Base-by-base conservation (phyloP, 2,113 vertebrate genomes). In the Myrmophylax atrothorax region DNA sequence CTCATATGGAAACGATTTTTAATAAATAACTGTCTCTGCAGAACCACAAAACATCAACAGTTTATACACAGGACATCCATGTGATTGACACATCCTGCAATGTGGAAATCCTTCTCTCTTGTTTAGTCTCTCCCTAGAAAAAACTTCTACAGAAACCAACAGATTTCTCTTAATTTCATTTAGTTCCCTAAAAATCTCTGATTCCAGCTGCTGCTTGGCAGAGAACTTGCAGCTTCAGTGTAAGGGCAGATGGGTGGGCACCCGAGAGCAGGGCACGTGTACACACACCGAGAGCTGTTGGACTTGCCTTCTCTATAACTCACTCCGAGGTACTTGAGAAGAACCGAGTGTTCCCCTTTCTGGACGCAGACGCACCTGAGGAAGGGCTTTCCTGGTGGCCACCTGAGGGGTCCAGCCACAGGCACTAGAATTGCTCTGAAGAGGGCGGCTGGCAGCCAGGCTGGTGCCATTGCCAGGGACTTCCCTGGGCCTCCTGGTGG, bases 221-320 rank as follows among this genome's bases (percentile, higher is more conserved):
- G 42, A 73, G 44, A 72, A 66, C 42, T 44, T 7, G 6, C 31
- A 23, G 56, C 52, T 55, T 22, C 53, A 42, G 38, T 7, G 8
- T n/a, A n/a, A 72, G 35, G 67, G 83, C 72, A 72, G 6, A 38
- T 1, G 17, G 24, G 42, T 28, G 37, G 46, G 58, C 10, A 28
- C 29, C 68, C 42, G 44, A 64, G 38, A 68, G 44, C 84, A 50
- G 24, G 38, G 29, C 37, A 14, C 3, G 25, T 0, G 14, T 18
- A 33, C 63, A 5, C 0, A 33, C 63, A 5, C 0, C 0, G 49
- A 50, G 72, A 52, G 55, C 47, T n/a, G 35, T 18, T 44, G 28
- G 13, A 17, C 42, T 55, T 55, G 49, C 19, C 19, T 52, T 60
- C 46, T 56, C 29, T 8, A 22, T 4, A 40, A 52, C 50, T 46